A percentile compares a stretch with the other conserved stretches of the same genome.
These are phyloP conservation scores for Stegodyphus dumicola DNA, from an alignment of 1,140 invertebrate species.

Conservation along the genomic window DNA sequence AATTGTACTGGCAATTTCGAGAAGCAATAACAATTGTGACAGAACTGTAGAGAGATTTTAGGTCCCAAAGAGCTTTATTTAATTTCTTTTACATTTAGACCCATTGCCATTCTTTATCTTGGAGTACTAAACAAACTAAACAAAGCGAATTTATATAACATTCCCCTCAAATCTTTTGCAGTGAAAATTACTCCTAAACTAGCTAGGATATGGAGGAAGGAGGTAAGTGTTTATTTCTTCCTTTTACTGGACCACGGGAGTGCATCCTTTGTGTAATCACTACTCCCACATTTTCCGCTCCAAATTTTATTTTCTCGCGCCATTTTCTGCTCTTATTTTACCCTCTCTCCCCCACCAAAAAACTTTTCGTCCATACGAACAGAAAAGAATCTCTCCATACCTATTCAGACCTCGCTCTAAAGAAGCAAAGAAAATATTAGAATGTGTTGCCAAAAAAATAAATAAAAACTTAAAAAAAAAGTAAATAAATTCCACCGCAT, in stretches of 20 bases:
- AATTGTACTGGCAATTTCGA: too few species aligned
- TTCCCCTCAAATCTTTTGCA: background rate
- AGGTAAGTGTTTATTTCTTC: too few species aligned
- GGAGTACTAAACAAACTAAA: background rate
- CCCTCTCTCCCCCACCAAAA: background rate
- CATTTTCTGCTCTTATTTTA: conserved; percentile 1
- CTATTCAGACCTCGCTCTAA: conserved; percentile 30
- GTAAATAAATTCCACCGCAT: background rate
- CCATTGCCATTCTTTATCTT: too few species aligned
- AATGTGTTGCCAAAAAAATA: conserved; percentile 32
- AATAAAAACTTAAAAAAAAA: background rate
- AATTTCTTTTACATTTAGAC: too few species aligned
- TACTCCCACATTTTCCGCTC: background rate
- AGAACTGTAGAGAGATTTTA: too few species aligned
- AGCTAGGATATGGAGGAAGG: too few species aligned
- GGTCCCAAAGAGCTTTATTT: too few species aligned
- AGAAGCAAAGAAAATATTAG: conserved; percentile 37
- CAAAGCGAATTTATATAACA: background rate
- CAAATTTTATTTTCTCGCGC: conserved; percentile 1
- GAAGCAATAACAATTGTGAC: too few species aligned
- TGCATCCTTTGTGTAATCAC: background rate
- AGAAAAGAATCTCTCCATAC: conserved; percentile 10
- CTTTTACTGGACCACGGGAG: background rate
- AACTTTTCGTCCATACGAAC: background rate
- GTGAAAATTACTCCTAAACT: background rate